Percentiles rank a stretch among this genome's conserved stretches.
phyloP scores from a whole-genome alignment of 2,797 vertebrate species.

The Enteromius viviparus region DNA sequence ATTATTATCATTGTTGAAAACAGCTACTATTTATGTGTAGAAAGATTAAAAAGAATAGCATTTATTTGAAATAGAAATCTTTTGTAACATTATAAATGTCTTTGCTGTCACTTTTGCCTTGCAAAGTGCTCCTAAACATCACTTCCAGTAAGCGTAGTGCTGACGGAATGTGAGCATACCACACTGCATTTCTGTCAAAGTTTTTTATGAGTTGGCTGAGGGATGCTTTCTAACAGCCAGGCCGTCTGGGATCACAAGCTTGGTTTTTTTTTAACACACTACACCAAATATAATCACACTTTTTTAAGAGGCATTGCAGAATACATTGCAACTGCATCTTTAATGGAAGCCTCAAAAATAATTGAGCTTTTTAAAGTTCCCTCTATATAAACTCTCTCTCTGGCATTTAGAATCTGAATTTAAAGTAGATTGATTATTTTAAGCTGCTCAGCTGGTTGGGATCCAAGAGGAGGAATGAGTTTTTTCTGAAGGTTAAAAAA shows the following conservation, averaged over 20 bases:
- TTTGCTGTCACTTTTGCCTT: constrained; percentile 10
- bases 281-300: constrained; percentile 59
- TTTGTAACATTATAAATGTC: constrained; percentile 9
- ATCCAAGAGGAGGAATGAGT: constrained; percentile 35
- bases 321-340: constrained; percentile 56
- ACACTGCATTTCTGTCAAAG: constrained; percentile 58
- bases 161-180: constrained; percentile 51
- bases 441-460: constrained; percentile 50
- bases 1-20: neutral
- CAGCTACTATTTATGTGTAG: neutral
- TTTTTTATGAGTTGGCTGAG: constrained; percentile 59
- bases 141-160: constrained; percentile 49
- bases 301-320: constrained; percentile 58
- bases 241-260: constrained; percentile 57
- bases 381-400: constrained; percentile 39
- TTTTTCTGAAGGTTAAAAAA: constrained; percentile 45
- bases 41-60: neutral
- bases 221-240: constrained; percentile 59
- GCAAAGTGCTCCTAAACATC: constrained; percentile 52
- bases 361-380: constrained; percentile 44
- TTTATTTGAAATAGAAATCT: constrained; percentile 2
- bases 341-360: constrained; percentile 54
- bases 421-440: constrained; percentile 60
- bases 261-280: constrained; percentile 46
- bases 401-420: constrained; percentile 52